Base-by-base conservation (phyloP, 2,888 invertebrate species). In the Arctia plantaginis region DNA sequence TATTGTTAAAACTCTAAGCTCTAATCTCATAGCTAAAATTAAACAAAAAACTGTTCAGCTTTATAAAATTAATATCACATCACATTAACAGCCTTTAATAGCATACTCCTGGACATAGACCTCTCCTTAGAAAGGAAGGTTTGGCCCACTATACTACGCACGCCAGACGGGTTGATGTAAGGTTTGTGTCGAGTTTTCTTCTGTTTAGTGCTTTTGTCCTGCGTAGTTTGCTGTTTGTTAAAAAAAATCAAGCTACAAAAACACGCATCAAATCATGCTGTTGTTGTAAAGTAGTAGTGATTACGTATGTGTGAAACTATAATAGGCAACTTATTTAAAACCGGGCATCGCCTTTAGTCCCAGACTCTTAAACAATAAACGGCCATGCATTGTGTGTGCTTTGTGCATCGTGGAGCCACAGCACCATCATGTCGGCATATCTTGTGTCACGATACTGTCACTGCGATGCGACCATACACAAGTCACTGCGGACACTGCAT, bases 331-430 rank as follows among this genome's bases (percentile, higher is more conserved):
- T 91, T 90, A 88, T 90, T 90, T 90, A 89, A 89, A 90, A 86
- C 88, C 82, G 82, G 86, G 85, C 90, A 88, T 87, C 86, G 87
- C 90, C 90, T 92, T 90, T 90, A 89, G 89, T 87, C 88, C 88
- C 90, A 93, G 90, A 91, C 88, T 88, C 87, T 90, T n/a, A 90
- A 91, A 94, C 94, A 94, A 95, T 93, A 86, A 91, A 82, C 87
- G 84, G 86, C 86, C 86, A 85, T 88, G 90, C 90, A 93, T 91
- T 93, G 93, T 94, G 89, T 90, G 87, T 91, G 91, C 92, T 92
- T 94, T 94, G 92, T 93, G 91, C 90, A 87, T 86, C 86, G 85
- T 86, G 77, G 69, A 78, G 88, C 89, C 91, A 93, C 91, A 91
- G 88, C 86, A 85, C 87, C 84, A 90, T 90, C 89, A 87, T 87